phyloP scores from a whole-genome alignment of 2,113 vertebrate genomes.

The Menidia beryllina region DNA sequence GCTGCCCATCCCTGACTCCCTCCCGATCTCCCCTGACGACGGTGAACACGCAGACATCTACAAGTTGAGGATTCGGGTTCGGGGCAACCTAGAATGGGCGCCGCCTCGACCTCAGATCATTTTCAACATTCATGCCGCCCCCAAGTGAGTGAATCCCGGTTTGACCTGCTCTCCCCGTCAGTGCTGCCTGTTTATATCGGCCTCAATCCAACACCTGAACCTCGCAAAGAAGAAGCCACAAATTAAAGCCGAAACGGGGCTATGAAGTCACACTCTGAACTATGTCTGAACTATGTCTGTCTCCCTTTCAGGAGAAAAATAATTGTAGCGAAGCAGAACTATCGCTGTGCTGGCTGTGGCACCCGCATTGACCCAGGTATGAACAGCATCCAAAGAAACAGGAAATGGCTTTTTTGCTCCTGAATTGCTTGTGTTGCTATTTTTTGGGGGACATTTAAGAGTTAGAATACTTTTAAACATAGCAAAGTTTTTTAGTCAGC shows the following conservation, averaged over 20 bases:
- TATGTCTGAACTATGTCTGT: not conserved
- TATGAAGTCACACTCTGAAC: no score
- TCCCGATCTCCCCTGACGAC: conserved; percentile 96
- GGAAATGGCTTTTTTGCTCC: not conserved
- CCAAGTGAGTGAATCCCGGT: conserved; percentile 85
- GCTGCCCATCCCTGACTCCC: conserved; percentile 93
- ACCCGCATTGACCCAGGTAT: conserved; percentile 93
- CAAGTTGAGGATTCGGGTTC: conserved; percentile 94
- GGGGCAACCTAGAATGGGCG: conserved; percentile 97
- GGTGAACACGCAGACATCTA: conserved; percentile 97
- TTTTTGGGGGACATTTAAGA: no score
- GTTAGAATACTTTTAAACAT: no score
- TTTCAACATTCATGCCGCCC: conserved; percentile 94
- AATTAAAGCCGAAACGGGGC: not conserved
- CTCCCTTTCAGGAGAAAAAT: conserved; percentile 88
- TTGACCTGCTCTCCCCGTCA: not conserved
- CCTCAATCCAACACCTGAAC: not conserved
- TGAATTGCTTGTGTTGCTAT: no score
- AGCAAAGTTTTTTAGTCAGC: no score
- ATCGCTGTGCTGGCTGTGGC: conserved; percentile 96
- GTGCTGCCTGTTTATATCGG: not conserved
- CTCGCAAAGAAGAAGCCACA: not conserved
- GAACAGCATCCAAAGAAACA: conserved; percentile 5
- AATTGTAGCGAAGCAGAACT: conserved; percentile 94
- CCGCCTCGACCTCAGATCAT: conserved; percentile 97